A percentile compares a stretch with the other conserved stretches of the same genome.
Evolutionary conservation across 2,888 invertebrate species (phyloP).

Genomic region (Herminia tarsipennalis): DNA sequence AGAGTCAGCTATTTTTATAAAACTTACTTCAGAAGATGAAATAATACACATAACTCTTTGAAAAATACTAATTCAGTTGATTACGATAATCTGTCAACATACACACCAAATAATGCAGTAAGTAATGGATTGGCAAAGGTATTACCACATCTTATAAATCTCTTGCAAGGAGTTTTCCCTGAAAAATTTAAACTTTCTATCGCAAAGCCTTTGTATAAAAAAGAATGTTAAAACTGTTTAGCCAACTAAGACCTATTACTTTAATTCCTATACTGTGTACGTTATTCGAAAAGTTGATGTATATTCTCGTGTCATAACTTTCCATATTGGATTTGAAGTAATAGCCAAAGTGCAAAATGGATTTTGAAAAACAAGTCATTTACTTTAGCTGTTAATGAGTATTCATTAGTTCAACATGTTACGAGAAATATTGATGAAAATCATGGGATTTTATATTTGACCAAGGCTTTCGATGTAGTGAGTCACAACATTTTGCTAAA

Average conservation of each 20-base stretch:
- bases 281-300: constrained; percentile 18
- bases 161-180: constrained; percentile 13
- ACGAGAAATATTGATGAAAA: constrained; percentile 5
- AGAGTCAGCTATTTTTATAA: constrained; percentile 8
- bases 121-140: neutral
- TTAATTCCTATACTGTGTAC: constrained; percentile 21
- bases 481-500: constrained; percentile 2
- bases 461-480: constrained; percentile 8
- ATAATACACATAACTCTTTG: constrained; percentile 6
- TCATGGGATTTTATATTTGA: constrained; percentile 2
- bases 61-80: constrained; percentile 20
- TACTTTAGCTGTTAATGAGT: constrained; percentile 1
- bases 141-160: constrained; percentile 15
- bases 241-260: constrained; percentile 21
- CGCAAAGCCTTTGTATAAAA: constrained; percentile 24
- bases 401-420: neutral
- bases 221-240: constrained; percentile 1
- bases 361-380: constrained; percentile 9
- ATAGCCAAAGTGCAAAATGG: constrained; percentile 12
- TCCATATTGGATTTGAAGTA: neutral
- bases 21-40: constrained; percentile 7
- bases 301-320: neutral
- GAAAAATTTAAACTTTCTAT: constrained; percentile 16
- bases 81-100: constrained; percentile 15
- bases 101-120: neutral